Evolutionary conservation across 2,888 invertebrate species (phyloP).

Genomic region (Crepidodera aurea): DNA sequence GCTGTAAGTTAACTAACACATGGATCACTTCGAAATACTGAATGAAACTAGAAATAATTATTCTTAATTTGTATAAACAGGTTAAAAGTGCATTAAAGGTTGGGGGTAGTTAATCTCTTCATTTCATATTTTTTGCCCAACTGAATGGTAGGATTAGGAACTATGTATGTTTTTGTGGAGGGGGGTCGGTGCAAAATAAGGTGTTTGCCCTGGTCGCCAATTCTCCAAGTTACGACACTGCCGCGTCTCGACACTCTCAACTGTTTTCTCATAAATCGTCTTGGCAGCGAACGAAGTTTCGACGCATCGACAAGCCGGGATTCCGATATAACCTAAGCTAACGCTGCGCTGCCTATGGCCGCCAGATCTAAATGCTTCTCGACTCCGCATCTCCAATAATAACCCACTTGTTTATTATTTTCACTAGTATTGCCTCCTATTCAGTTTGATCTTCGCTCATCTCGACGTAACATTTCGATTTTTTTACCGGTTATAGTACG

Average conservation of each 20-base stretch:
- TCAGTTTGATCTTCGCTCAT: slow-evolving; percentile 15
- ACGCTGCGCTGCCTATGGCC: slow-evolving; percentile 1
- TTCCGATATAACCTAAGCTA: slow-evolving; percentile 1
- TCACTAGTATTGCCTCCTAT: slow-evolving; percentile 16
- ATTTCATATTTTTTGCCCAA: no score
- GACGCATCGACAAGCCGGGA: slow-evolving; percentile 10
- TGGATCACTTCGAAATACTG: no score
- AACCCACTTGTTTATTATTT: slow-evolving; percentile 29
- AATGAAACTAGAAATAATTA: no score
- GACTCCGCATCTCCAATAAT: slow-evolving; percentile 25
- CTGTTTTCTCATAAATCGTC: slow-evolving; percentile 1
- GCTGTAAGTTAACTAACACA: no score
- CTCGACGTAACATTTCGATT: not conserved
- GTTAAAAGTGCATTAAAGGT: no score
- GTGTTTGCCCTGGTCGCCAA: no score
- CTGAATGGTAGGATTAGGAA: no score
- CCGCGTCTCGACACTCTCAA: not conserved
- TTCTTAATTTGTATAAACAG: no score
- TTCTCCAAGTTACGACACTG: no score
- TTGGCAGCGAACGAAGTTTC: not conserved
- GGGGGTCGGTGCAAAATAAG: no score
- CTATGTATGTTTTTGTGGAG: no score
- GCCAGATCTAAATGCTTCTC: not conserved
- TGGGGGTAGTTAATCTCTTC: no score
- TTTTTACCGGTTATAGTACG: not conserved